These are phyloP conservation scores for Aphelenchoides besseyi DNA, from an alignment of 1,140 invertebrate genomes.

Conservation along the genomic window DNA sequence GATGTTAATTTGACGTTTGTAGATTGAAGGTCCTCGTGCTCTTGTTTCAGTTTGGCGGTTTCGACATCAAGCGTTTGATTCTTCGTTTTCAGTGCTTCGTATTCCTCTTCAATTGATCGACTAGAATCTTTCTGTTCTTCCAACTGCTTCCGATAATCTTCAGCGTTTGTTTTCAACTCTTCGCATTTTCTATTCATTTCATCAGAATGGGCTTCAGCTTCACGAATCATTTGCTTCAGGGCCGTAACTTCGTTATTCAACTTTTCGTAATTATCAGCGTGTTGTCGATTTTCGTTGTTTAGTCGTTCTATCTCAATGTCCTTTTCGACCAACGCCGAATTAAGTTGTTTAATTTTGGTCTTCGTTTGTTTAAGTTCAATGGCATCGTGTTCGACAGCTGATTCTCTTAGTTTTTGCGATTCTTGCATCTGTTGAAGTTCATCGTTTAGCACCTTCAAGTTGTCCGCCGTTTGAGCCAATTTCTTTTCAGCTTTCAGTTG, in stretches of 20 bases:
- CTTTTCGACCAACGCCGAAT: not conserved
- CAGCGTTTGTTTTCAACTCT: not conserved
- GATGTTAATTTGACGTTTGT: not conserved
- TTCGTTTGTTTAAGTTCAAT: not conserved
- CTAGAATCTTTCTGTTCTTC: not conserved
- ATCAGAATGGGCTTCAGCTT: not conserved
- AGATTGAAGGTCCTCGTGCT: not conserved
- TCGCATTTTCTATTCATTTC: not conserved
- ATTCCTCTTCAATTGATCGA: not conserved
- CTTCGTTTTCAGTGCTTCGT: not conserved
- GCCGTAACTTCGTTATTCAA: not conserved
- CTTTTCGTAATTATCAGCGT: not conserved
- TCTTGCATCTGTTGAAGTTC: not conserved
- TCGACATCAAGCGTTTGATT: not conserved
- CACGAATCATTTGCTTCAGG: not conserved
- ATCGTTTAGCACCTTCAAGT: not conserved
- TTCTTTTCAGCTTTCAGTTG: not conserved
- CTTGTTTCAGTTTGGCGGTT: conserved; percentile 1
- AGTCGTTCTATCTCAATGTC: not conserved
- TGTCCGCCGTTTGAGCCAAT: not conserved
- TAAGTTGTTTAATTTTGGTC: not conserved
- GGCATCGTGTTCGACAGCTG: not conserved
- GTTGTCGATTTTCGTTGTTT: not conserved
- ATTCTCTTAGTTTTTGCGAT: not conserved
- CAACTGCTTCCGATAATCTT: not conserved